phyloP scores from a whole-genome alignment of 2,797 vertebrate species.

The Hemibagrus guttatus region DNA sequence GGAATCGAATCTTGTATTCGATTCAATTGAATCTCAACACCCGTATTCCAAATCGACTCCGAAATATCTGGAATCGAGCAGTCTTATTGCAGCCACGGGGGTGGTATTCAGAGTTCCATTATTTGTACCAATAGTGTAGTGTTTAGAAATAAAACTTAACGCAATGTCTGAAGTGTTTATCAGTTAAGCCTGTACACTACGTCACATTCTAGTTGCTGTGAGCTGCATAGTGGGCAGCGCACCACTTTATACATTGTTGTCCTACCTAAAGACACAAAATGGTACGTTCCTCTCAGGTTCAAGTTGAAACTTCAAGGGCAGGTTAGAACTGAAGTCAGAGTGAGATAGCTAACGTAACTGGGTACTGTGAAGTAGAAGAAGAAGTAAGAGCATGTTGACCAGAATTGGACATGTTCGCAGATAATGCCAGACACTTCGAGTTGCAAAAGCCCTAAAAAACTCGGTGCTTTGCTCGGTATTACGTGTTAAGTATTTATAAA shows the following conservation, averaged over 20 bases:
- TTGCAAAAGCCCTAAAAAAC: neutral
- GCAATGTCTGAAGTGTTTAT: neutral
- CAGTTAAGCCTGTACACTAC: neutral
- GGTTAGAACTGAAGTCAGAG: conserved; percentile 15
- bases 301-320: conserved; percentile 75
- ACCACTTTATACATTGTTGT: neutral
- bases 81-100: neutral
- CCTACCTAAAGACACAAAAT: conserved; percentile 53
- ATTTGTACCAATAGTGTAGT: neutral
- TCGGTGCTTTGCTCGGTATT: neutral
- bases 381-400: conserved; percentile 68
- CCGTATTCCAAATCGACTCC: neutral
- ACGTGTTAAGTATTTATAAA: neutral
- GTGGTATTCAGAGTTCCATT: neutral
- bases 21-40: neutral
- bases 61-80: neutral
- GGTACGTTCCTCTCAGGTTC: conserved; percentile 67
- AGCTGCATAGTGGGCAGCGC: neutral
- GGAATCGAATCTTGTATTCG: neutral
- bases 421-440: conserved; percentile 63
- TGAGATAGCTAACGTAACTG: neutral
- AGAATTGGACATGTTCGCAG: conserved; percentile 73
- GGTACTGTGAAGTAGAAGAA: neutral
- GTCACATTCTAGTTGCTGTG: neutral
- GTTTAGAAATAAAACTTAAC: neutral